These are phyloP conservation scores for Tamias sibiricus DNA, from an alignment of 2,113 vertebrate species.

Conservation along the genomic window DNA sequence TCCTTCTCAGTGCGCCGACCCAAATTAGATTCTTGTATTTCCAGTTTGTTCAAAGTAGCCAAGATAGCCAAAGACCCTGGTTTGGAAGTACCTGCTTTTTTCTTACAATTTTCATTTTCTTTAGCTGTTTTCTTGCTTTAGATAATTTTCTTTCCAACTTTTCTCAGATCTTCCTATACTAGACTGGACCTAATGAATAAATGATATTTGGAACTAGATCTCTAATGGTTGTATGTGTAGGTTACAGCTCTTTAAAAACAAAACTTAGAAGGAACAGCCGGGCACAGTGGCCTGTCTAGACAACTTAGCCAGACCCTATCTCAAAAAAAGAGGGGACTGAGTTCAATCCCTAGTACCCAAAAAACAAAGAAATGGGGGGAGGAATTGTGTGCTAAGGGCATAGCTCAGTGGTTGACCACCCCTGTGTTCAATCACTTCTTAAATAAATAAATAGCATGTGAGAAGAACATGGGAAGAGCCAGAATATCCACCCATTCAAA, in stretches of 20 bases:
- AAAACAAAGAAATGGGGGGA: too few relatives aligned
- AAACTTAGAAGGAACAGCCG: conserved; percentile 16
- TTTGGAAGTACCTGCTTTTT: background rate
- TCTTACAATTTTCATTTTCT: conserved; percentile 18
- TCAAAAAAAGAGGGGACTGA: too few relatives aligned
- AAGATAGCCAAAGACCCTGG: background rate
- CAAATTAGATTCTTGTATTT: background rate
- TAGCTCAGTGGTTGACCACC: too few relatives aligned
- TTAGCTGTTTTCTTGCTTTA: background rate
- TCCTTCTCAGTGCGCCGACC: background rate
- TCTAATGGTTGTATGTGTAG: background rate
- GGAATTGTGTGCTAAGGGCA: too few relatives aligned
- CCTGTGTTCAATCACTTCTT: too few relatives aligned
- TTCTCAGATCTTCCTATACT: background rate
- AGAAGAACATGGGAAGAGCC: background rate
- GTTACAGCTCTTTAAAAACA: conserved; percentile 60
- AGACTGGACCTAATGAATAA: conserved; percentile 48
- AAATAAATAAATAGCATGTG: background rate
- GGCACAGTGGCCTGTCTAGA: too few relatives aligned
- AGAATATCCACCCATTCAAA: background rate
- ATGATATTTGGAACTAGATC: background rate
- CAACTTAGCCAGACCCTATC: too few relatives aligned
- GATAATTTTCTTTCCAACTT: conserved; percentile 14
- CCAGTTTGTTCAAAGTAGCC: background rate
- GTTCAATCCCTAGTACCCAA: too few relatives aligned